Evolutionary conservation across 2,888 invertebrate species (phyloP).

Genomic region (Drosophila setosimentum): DNA sequence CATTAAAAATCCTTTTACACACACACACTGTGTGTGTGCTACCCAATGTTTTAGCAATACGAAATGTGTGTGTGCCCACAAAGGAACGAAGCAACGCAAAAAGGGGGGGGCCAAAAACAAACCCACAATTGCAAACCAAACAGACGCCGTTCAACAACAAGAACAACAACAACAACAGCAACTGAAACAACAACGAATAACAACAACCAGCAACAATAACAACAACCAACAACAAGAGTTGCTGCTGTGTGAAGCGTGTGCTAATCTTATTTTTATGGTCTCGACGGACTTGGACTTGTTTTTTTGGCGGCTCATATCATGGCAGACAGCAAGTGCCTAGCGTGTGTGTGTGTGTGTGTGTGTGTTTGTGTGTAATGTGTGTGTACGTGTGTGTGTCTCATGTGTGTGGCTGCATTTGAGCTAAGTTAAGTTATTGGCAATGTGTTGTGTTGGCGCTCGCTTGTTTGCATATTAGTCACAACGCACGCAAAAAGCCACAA

Average conservation of each 20-base stretch:
- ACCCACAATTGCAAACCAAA: conserved; percentile 35
- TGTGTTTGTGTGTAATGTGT: conserved; percentile 11
- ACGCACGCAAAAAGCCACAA: conserved; percentile 33
- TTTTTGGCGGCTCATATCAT: conserved; percentile 41
- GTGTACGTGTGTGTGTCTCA: conserved; percentile 10
- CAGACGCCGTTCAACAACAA: conserved; percentile 27
- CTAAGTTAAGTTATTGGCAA: conserved; percentile 77
- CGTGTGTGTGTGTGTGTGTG: conserved; percentile 48
- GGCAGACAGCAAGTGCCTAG: conserved; percentile 37
- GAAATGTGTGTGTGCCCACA: conserved; percentile 18
- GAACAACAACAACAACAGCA: conserved; percentile 13
- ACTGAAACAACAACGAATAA: conserved; percentile 9
- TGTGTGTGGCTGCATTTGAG: conserved; percentile 62
- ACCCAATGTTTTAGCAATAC: conserved; percentile 52
- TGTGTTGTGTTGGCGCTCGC: conserved; percentile 61
- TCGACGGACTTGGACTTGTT: conserved; percentile 75
- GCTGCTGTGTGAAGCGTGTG: conserved; percentile 73
- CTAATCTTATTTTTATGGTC: conserved; percentile 81
- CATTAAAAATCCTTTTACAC: conserved; percentile 52
- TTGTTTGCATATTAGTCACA: conserved; percentile 81
- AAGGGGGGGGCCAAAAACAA: conserved; percentile 38
- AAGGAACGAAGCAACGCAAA: conserved; percentile 38
- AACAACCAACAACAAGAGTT: conserved; percentile 24
- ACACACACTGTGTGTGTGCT: conserved; percentile 19
- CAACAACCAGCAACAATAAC: conserved; percentile 16